Conservation (phyloP, 2,888 invertebrate genomes). For the Eupithecia inturbata region DNA sequence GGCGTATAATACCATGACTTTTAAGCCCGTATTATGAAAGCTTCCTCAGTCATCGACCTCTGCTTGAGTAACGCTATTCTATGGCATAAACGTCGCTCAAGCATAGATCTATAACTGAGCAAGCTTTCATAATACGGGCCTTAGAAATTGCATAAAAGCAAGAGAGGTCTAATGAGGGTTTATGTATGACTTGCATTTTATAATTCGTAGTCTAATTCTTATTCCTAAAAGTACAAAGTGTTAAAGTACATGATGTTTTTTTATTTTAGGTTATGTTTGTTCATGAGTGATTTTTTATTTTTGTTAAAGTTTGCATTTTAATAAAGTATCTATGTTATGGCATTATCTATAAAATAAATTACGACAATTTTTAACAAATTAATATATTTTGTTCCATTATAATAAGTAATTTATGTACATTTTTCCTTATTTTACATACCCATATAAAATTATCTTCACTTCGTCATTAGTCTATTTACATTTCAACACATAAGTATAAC, state of each 20-base stretch:
- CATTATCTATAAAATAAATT: conserved; percentile 1
- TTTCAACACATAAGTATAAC: background rate
- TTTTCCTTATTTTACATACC: background rate
- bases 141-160: background rate
- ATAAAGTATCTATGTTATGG: conserved; percentile 10
- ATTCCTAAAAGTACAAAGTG: background rate
- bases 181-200: background rate
- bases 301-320: conserved; percentile 22
- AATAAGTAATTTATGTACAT: background rate
- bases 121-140: too few species aligned
- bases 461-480: background rate
- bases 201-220: background rate
- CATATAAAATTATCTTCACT: background rate
- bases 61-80: too few species aligned
- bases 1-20: background rate
- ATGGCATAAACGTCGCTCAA: too few species aligned
- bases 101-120: too few species aligned
- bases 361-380: conserved; percentile 54
- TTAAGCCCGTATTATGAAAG: too few species aligned
- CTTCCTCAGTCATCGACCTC: too few species aligned
- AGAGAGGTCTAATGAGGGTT: background rate
- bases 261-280: conserved; percentile 31
- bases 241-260: conserved; percentile 18
- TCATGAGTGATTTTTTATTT: conserved; percentile 20
- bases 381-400: conserved; percentile 50